Base-by-base conservation (phyloP, 2,888 invertebrate species). In the Philopedon plagiatum region DNA sequence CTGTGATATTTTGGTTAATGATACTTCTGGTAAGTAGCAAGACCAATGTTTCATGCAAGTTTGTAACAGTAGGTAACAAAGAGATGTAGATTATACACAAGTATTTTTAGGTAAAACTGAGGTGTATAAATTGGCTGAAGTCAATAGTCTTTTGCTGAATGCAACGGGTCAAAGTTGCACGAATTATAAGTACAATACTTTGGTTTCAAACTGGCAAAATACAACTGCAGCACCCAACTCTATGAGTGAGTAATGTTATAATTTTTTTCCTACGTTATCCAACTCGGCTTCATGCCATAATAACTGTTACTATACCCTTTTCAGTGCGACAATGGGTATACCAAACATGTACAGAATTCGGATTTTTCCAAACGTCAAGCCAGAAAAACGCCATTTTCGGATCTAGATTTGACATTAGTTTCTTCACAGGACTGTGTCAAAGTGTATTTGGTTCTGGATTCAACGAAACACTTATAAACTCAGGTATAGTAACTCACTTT, bases 271-370 rank as follows among this genome's bases (percentile, higher is more conserved):
- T 26, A 26, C 26, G 26, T 26, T 5, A 26, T 7, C 26, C 7
- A 26, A 26, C 7, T 7, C 4, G 7, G 26, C 4, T 26, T 26
- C 26, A 26, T 7, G 26, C n/a, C n/a, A n/a, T n/a, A n/a, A n/a
- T n/a, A n/a, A n/a, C n/a, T n/a, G n/a, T n/a, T n/a, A n/a, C n/a
- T n/a, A n/a, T n/a, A n/a, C n/a, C n/a, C n/a, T n/a, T n/a, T n/a
- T 39, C 7, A 92, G 92, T 88, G 76, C 92, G 97, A 0, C 94
- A 95, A 80, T 98, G 98, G 98, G 92, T 90, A 71, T 98, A 96
- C 84, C 98, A 98, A 86, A 97, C 97, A 0, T 98, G 98, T 83
- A 95, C 94, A 0, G 98, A 98, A 84, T 98, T 98, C 83, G 98
- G 97, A 23, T 98, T 94, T 85, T 98, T 93, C 85, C 98, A 98